phyloP scores from a whole-genome alignment of 2,888 invertebrate genomes.

The Phengaris arion region DNA sequence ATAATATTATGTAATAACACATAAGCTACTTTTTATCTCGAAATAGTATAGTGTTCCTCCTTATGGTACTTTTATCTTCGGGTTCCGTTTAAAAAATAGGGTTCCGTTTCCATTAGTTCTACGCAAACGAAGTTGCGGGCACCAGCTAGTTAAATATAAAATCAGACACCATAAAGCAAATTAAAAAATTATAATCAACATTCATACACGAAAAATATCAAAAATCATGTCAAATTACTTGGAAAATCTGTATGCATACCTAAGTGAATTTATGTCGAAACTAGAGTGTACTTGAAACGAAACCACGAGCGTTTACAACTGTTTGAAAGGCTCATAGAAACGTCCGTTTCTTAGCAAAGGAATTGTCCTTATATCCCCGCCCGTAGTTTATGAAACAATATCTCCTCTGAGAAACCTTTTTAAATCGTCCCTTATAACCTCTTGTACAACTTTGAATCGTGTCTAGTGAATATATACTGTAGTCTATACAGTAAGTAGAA shows the following conservation, averaged over 20 bases:
- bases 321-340: background rate
- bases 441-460: constrained; percentile 13
- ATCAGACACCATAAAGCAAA: no score
- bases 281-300: background rate
- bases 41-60: no score
- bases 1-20: no score
- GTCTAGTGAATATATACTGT: background rate
- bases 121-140: no score
- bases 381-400: constrained; percentile 24
- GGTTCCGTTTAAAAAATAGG: no score
- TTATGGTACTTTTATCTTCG: no score
- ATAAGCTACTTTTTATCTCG: no score
- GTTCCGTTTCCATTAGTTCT: no score
- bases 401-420: constrained; percentile 13
- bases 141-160: no score
- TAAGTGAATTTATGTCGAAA: background rate
- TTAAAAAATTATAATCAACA: background rate
- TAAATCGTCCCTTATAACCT: constrained; percentile 16
- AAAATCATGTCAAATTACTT: background rate
- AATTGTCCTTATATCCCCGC: constrained; percentile 1
- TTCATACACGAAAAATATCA: background rate
- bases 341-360: constrained; percentile 1
- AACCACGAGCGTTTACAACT: constrained; percentile 13
- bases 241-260: background rate
- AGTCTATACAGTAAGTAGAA: background rate